These are phyloP conservation scores for Aporophyla nigra DNA, from an alignment of 2,888 invertebrate genomes.

Conservation along the genomic window DNA sequence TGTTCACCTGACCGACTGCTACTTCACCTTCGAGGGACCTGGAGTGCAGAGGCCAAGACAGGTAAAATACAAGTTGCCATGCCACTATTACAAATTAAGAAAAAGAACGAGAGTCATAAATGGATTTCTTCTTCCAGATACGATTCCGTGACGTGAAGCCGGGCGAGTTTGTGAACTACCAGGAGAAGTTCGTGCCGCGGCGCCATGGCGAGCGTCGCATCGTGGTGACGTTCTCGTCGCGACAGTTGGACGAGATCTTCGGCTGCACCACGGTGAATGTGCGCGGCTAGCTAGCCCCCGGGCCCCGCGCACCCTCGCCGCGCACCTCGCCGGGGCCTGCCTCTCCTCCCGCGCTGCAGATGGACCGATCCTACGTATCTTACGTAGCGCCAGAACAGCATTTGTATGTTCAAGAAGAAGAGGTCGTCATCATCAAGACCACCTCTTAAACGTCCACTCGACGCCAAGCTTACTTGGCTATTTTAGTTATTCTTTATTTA, in stretches of 20 bases:
- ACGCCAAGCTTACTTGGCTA: slow-evolving; percentile 39
- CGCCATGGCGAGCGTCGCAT: slow-evolving; percentile 92
- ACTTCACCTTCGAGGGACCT: slow-evolving; percentile 93
- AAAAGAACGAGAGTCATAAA: slow-evolving; percentile 9
- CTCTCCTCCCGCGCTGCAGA: slow-evolving; percentile 80
- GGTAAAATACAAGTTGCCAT: slow-evolving; percentile 71
- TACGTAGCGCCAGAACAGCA: slow-evolving; percentile 84
- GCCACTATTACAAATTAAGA: neutral
- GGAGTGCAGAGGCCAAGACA: slow-evolving; percentile 92
- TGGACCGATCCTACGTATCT: slow-evolving; percentile 83
- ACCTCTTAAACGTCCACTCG: slow-evolving; percentile 70
- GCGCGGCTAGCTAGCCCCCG: slow-evolving; percentile 88
- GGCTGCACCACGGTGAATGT: slow-evolving; percentile 91
- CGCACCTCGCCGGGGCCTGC: slow-evolving; percentile 84
- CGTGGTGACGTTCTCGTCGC: slow-evolving; percentile 92
- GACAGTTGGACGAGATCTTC: slow-evolving; percentile 92
- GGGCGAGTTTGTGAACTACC: slow-evolving; percentile 91
- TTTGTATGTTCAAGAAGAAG: slow-evolving; percentile 85
- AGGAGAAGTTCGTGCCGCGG: slow-evolving; percentile 91
- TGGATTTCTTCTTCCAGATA: slow-evolving; percentile 76
- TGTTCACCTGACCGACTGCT: slow-evolving; percentile 92
- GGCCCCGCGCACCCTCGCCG: slow-evolving; percentile 84
- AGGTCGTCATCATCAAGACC: slow-evolving; percentile 84
- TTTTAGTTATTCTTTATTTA: slow-evolving; percentile 54
- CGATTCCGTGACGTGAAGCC: slow-evolving; percentile 92